These are phyloP conservation scores for Tapirus indicus DNA, from an alignment of 2,797 vertebrate species.

Conservation along the genomic window DNA sequence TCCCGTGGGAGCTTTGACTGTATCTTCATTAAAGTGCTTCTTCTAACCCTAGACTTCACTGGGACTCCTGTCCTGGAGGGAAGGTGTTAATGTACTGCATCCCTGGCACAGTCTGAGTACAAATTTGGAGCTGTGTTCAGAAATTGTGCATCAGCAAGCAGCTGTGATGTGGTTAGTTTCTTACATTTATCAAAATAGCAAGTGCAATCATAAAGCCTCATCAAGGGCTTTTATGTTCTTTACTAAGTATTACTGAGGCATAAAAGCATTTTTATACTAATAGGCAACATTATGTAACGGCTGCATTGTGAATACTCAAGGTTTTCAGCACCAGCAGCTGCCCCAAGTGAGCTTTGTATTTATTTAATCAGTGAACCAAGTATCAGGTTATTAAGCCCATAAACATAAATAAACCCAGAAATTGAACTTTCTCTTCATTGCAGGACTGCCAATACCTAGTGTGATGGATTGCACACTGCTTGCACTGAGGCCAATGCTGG, in stretches of 20 bases:
- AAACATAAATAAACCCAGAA: neutral
- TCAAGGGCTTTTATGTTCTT: slow-evolving; percentile 65
- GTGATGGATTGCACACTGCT: slow-evolving; percentile 91
- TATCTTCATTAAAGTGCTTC: neutral
- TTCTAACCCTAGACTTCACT: neutral
- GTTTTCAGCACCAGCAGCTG: slow-evolving; percentile 32
- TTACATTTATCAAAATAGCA: slow-evolving; percentile 21
- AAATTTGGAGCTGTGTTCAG: neutral
- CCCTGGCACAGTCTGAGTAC: neutral
- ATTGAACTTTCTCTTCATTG: slow-evolving; percentile 46
- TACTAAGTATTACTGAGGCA: slow-evolving; percentile 42
- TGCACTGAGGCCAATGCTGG: slow-evolving; percentile 90
- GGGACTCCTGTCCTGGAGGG: neutral
- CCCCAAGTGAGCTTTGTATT: slow-evolving; percentile 52
- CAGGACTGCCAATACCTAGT: slow-evolving; percentile 90
- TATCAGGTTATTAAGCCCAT: slow-evolving; percentile 45
- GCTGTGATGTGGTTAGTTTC: neutral
- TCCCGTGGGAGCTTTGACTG: neutral
- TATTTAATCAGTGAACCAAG: slow-evolving; percentile 44
- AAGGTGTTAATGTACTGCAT: neutral
- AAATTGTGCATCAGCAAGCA: neutral
- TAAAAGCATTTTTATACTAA: slow-evolving; percentile 67
- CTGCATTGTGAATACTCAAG: slow-evolving; percentile 9
- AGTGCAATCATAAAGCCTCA: slow-evolving; percentile 59
- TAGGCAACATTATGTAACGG: slow-evolving; percentile 37